phyloP scores from a whole-genome alignment of 1,140 invertebrate genomes.

The Lepidurus arcticus region DNA sequence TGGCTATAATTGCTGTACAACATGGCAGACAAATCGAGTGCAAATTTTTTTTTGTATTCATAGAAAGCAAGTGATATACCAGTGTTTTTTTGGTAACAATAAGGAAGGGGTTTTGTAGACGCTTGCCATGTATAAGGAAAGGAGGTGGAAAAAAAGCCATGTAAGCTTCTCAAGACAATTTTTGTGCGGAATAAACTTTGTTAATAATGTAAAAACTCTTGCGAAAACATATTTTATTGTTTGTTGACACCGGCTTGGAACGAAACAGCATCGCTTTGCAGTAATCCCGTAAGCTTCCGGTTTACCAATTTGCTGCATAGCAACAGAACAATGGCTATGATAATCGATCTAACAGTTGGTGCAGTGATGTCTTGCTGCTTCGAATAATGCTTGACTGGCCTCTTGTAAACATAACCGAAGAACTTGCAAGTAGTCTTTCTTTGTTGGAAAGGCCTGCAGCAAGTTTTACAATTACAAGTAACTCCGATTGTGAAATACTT shows the following conservation, averaged over 20 bases:
- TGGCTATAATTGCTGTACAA: neutral
- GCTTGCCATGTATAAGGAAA: neutral
- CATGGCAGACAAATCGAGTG: neutral
- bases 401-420: neutral
- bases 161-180: neutral
- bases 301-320: neutral
- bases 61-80: neutral
- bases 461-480: neutral
- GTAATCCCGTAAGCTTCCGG: too few relatives aligned
- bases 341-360: neutral
- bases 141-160: neutral
- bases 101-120: neutral
- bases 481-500: neutral
- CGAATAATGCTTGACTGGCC: neutral
- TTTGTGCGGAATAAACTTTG: slow-evolving; percentile 1
- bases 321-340: neutral
- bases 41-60: neutral
- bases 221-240: neutral
- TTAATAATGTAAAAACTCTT: neutral
- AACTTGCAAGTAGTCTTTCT: neutral
- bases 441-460: neutral
- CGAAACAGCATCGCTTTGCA: neutral
- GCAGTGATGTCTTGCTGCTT: neutral
- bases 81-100: neutral
- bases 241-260: neutral